Conservation (phyloP, 1,140 invertebrate species). For the Lutraria rhynchaena region DNA sequence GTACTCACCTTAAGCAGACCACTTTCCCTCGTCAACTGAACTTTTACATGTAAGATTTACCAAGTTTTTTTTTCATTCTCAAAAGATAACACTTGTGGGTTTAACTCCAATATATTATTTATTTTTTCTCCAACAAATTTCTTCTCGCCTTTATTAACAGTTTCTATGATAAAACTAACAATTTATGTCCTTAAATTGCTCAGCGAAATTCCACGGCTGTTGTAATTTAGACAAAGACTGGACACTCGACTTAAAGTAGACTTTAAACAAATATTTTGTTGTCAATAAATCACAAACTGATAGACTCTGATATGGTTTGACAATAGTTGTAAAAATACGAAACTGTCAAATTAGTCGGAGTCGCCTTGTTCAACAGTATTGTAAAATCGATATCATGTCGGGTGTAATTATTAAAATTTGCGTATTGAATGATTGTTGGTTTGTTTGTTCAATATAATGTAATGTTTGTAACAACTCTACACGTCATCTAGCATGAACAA, state of each 20-base stretch:
- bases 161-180: background rate
- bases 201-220: conserved; percentile 4
- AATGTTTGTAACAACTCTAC: background rate
- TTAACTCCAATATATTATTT: too few relatives aligned
- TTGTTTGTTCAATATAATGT: background rate
- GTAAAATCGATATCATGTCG: conserved; percentile 4
- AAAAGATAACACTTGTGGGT: too few relatives aligned
- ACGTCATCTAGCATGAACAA: background rate
- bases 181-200: background rate
- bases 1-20: too few relatives aligned
- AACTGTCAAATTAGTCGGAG: background rate
- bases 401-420: background rate
- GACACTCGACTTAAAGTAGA: conserved; percentile 1
- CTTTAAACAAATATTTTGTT: conserved; percentile 25
- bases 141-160: too few relatives aligned
- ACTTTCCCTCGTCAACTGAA: too few relatives aligned
- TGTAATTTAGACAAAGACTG: conserved; percentile 3
- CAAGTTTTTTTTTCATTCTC: too few relatives aligned
- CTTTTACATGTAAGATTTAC: too few relatives aligned
- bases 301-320: conserved; percentile 14
- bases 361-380: background rate
- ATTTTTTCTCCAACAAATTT: background rate
- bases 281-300: conserved; percentile 21
- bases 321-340: conserved; percentile 16
- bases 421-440: background rate